These are phyloP conservation scores for Melanaphis sacchari DNA, from an alignment of 1,140 invertebrate genomes.

Conservation along the genomic window DNA sequence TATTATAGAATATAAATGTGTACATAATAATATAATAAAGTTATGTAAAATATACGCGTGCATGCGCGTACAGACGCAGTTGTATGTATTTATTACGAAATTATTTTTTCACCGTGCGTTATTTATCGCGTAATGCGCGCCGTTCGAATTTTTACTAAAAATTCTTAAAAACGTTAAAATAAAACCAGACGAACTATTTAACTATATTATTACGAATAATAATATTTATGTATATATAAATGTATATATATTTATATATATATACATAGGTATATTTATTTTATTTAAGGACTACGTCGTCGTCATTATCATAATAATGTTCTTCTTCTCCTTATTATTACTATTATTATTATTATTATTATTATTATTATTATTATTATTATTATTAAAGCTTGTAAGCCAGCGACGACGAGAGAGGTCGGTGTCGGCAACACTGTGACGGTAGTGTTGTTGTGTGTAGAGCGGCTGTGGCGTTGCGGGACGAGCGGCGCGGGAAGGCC, in stretches of 20 bases:
- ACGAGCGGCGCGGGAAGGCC: slow-evolving; percentile 32
- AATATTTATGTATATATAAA: neutral
- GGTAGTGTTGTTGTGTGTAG: slow-evolving; percentile 14
- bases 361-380: slow-evolving; percentile 48
- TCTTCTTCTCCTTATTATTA: neutral
- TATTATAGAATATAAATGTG: neutral
- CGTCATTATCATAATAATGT: slow-evolving; percentile 22
- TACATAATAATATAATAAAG: neutral
- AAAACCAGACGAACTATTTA: neutral
- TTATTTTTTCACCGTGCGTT: too few relatives aligned
- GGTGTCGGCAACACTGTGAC: slow-evolving; percentile 47
- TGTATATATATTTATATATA: too few relatives aligned
- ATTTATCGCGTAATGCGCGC: neutral
- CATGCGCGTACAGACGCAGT: neutral
- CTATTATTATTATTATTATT: neutral
- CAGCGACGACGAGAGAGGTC: slow-evolving; percentile 54
- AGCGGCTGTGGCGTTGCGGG: neutral
- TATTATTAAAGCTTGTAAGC: slow-evolving; percentile 48
- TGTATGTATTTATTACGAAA: slow-evolving; percentile 1
- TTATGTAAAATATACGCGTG: neutral
- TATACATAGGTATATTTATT: neutral
- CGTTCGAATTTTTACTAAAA: neutral
- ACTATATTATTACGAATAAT: neutral
- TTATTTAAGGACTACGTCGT: slow-evolving; percentile 18
- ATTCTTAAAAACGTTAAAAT: neutral